Evolutionary conservation across 92 coral and sea anemone species (phyloP).

Genomic region (Porites divaricata): DNA sequence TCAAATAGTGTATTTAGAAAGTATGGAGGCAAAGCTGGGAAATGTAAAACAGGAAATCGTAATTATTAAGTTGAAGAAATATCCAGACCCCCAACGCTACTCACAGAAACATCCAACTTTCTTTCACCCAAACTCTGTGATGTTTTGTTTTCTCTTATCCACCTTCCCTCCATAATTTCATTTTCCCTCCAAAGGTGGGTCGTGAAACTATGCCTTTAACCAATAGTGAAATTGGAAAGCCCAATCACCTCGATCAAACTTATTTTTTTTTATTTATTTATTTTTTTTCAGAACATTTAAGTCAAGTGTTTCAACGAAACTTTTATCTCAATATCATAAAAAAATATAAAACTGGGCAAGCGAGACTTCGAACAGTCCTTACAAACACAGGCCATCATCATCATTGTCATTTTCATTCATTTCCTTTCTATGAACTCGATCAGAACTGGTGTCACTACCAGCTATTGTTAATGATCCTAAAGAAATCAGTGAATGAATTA

Average conservation of each 20-base stretch:
- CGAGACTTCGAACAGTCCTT: conserved; percentile 13
- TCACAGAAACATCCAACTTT: neutral
- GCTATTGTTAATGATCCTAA: conserved; percentile 33
- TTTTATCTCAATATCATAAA: neutral
- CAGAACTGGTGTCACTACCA: conserved; percentile 42
- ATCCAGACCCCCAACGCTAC: neutral
- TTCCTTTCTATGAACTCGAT: conserved; percentile 1
- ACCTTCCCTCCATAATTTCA: neutral
- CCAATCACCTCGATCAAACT: neutral
- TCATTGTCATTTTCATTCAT: conserved; percentile 9
- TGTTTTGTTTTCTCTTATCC: neutral
- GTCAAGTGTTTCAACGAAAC: neutral
- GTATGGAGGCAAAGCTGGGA: no score
- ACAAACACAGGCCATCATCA: conserved; percentile 24
- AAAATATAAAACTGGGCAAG: neutral
- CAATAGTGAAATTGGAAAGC: neutral
- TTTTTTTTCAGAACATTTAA: no score
- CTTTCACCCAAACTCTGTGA: neutral
- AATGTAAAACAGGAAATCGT: neutral
- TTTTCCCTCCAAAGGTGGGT: no score
- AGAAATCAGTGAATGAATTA: conserved; percentile 7
- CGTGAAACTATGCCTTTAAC: neutral
- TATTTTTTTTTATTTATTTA: neutral
- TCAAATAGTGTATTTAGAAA: no score
- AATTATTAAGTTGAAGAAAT: neutral